Evolutionary conservation across 1,140 invertebrate genomes (phyloP).

Genomic region (Plodia interpunctella): DNA sequence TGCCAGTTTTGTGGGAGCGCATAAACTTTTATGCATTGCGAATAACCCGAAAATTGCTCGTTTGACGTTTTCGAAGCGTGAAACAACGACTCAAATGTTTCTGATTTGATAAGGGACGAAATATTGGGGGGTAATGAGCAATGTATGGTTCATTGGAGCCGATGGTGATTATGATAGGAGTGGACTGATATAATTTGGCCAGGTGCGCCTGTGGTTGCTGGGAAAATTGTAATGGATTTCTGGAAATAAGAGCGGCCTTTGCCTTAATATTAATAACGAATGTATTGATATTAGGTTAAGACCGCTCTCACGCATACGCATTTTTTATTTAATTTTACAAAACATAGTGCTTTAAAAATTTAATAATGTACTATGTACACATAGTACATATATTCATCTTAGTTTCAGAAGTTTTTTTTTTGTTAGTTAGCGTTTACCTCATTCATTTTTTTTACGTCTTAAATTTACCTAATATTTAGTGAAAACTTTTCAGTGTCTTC

Average conservation of each 20-base stretch:
- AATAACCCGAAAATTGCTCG: constrained; percentile 57
- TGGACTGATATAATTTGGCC: background rate
- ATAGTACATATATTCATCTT: no score
- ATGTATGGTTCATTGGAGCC: constrained; percentile 7
- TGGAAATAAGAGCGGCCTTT: background rate
- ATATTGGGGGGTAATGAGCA: constrained; percentile 14
- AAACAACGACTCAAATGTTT: constrained; percentile 28
- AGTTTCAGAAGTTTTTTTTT: no score
- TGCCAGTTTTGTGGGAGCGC: constrained; percentile 22
- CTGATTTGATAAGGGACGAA: constrained; percentile 40
- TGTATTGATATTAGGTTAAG: no score
- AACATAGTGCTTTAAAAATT: no score
- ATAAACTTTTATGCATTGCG: constrained; percentile 36
- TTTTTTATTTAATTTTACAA: no score
- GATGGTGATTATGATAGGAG: constrained; percentile 10
- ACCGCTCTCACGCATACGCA: no score
- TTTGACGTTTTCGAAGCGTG: constrained; percentile 49
- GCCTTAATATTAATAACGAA: no score
- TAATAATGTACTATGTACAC: no score
- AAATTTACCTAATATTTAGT: no score
- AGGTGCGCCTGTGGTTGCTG: background rate
- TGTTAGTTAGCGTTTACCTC: no score
- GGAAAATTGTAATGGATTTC: background rate
- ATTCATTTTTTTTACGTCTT: no score
- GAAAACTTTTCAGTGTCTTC: no score